A percentile compares a stretch with the other conserved stretches of the same genome.
Evolutionary conservation across 2,888 invertebrate genomes (phyloP).

Genomic region (Macropis europaea): DNA sequence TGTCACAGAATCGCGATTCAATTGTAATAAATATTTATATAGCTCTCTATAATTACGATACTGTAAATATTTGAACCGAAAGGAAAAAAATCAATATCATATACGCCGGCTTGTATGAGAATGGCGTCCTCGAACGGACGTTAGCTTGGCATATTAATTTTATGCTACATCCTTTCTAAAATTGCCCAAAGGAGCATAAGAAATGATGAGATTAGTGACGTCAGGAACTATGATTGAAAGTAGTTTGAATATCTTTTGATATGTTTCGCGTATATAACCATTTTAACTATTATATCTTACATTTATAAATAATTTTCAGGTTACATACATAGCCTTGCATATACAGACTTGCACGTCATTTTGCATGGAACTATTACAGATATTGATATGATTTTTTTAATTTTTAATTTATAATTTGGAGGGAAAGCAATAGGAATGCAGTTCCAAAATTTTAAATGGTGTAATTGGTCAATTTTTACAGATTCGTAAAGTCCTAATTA

Average conservation of each 20-base stretch:
- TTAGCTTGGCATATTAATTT: conserved; percentile 10
- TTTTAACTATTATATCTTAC: too few species aligned
- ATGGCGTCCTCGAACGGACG: conserved; percentile 46
- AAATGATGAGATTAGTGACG: neutral
- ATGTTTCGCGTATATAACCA: too few species aligned
- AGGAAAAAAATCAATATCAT: conserved; percentile 51
- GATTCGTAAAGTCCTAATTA: too few species aligned
- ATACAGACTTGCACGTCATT: too few species aligned
- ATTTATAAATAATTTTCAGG: too few species aligned
- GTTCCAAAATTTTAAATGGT: too few species aligned
- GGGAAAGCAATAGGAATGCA: too few species aligned
- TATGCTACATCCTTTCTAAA: neutral
- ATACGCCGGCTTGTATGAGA: conserved; percentile 33
- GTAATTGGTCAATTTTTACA: too few species aligned
- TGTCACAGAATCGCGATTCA: neutral
- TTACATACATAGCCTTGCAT: too few species aligned
- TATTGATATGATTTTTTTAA: too few species aligned
- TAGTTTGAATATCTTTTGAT: neutral
- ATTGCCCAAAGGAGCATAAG: neutral
- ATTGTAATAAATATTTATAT: neutral
- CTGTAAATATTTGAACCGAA: neutral
- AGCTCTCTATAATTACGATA: neutral
- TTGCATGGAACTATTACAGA: too few species aligned
- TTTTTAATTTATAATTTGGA: too few species aligned
- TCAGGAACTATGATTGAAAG: neutral